Percentiles rank a stretch among this genome's conserved stretches.
Conservation (phyloP, 2,113 vertebrate genomes). For the Austrofundulus limnaeus region DNA sequence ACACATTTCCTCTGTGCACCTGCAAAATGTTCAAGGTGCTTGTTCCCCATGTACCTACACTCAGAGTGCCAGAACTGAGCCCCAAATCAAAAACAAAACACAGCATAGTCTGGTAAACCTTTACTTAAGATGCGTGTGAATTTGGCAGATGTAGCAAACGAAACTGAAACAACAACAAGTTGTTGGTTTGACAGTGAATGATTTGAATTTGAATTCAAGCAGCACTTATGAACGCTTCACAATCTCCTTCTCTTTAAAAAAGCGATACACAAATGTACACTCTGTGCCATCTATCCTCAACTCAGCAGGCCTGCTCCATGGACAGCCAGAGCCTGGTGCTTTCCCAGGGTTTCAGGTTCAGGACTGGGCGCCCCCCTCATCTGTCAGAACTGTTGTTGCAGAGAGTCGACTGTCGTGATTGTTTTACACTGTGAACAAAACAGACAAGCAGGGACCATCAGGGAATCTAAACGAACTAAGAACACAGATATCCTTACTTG, state of each 20-base stretch:
- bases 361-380: slow-evolving; percentile 47
- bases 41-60: no score
- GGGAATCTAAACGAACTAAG: slow-evolving; percentile 44
- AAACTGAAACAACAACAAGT: neutral
- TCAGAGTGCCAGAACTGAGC: no score
- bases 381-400: slow-evolving; percentile 68
- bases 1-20: no score
- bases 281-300: slow-evolving; percentile 23
- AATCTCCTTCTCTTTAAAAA: neutral
- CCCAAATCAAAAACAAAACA: no score
- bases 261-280: slow-evolving; percentile 55
- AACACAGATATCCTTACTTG: slow-evolving; percentile 58
- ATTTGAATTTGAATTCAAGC: neutral
- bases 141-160: neutral
- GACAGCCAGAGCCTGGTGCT: slow-evolving; percentile 47
- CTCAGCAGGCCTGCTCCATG: slow-evolving; percentile 56
- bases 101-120: neutral
- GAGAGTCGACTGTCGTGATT: slow-evolving; percentile 69
- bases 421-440: slow-evolving; percentile 59
- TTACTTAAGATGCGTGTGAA: neutral
- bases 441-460: slow-evolving; percentile 39
- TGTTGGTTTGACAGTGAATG: slow-evolving; percentile 57
- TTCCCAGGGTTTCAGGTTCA: slow-evolving; percentile 81
- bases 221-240: neutral
- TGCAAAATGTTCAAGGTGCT: no score